Base-by-base conservation (phyloP, 2,888 invertebrate species). In the Chrysolina haemoptera region DNA sequence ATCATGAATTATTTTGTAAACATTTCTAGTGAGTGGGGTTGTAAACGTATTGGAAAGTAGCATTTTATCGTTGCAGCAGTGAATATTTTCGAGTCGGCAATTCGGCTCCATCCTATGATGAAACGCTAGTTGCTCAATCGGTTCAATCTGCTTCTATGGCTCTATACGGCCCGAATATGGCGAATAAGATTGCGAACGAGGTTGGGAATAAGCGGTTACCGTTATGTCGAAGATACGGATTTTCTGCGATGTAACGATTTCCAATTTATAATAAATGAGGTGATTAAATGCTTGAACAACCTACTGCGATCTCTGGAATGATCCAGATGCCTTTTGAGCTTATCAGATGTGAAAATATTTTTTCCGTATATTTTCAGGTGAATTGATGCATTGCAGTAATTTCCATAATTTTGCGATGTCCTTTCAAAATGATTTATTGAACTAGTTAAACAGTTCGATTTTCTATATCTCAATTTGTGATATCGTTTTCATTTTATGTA, bases 281-380 rank as follows among this genome's bases (percentile, higher is more conserved):
- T 35, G 59, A 59, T 59, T 59, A 27, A 59, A 59, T 59, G 59
- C 27, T n/a, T 59, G 59, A 59, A 59, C 59, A 59, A 59, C 59
- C 59, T 8, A 59, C 27, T 59, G 35, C 20, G 53, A 53, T 22
- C 53, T 22, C 53, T 35, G 27, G 14, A 35, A 35, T 59, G 59
- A 59, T 35, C 9, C 59, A 59, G 59, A 5, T 35, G n/a, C 59
- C 59, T 53, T 53, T 53, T 18, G 18, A 59, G 27, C 59, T 35
- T 27, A 59, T 27, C 59, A 53, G 12, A 53, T 20, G 20, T 22
- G 53, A 18, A 20, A 9, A 20, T 53, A 20, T 53, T 53, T 10
- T 18, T 10, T 20, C 10, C 53, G 53, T 53, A 20, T 20, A 53
- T 53, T 53, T 20, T 53, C 12, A 18, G 4, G 53, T 20, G 20